phyloP scores from a whole-genome alignment of 2,113 vertebrate species.

The Centropristis striata region DNA sequence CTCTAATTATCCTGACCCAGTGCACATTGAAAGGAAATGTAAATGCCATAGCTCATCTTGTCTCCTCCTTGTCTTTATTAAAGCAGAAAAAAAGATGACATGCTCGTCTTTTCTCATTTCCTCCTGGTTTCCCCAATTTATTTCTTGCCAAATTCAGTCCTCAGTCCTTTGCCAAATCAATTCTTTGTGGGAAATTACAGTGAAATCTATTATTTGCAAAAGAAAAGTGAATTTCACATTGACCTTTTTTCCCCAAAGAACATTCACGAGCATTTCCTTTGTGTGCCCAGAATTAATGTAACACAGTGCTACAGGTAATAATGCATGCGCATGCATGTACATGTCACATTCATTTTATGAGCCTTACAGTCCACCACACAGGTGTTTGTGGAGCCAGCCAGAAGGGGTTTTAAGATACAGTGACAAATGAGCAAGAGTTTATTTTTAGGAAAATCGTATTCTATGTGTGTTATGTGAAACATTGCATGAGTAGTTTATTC shows the following conservation, averaged over 20 bases:
- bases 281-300: slow-evolving; percentile 28
- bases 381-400: slow-evolving; percentile 43
- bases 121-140: neutral
- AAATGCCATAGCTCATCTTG: slow-evolving; percentile 23
- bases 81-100: slow-evolving; percentile 20
- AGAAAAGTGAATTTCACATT: neutral
- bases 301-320: slow-evolving; percentile 42
- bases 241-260: slow-evolving; percentile 10
- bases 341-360: slow-evolving; percentile 47
- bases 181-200: slow-evolving; percentile 4
- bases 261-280: neutral
- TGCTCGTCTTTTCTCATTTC: slow-evolving; percentile 10
- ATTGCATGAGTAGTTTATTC: no score
- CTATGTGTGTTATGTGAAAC: neutral
- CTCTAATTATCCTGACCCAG: slow-evolving; percentile 33
- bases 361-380: slow-evolving; percentile 40
- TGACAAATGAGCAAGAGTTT: slow-evolving; percentile 28
- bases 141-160: slow-evolving; percentile 11
- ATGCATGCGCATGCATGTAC: slow-evolving; percentile 17
- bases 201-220: slow-evolving; percentile 10
- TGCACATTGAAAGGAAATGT: slow-evolving; percentile 27
- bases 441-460: neutral
- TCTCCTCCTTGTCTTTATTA: slow-evolving; percentile 34
- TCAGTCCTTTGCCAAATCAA: neutral
- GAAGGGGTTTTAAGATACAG: slow-evolving; percentile 8